Evolutionary conservation across 2,113 vertebrate genomes (phyloP).

Genomic region (Lasiurus cinereus): DNA sequence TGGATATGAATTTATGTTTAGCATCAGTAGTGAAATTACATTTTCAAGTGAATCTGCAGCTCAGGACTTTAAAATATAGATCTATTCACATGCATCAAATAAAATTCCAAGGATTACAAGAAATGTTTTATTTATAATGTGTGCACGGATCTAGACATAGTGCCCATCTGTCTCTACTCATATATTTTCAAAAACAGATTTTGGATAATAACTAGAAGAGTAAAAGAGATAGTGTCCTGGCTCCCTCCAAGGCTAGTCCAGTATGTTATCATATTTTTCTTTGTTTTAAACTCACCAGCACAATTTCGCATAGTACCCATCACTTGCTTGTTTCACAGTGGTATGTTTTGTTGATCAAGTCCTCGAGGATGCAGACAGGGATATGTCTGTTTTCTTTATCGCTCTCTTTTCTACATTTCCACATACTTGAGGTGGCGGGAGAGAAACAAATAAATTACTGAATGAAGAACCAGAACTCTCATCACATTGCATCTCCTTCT

Average conservation of each 20-base stretch:
- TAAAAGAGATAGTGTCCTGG: slow-evolving; percentile 14
- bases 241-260: background rate
- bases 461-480: background rate
- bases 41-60: slow-evolving; percentile 72
- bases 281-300: slow-evolving; percentile 38
- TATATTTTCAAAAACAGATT: slow-evolving; percentile 71
- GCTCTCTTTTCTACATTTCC: background rate
- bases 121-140: slow-evolving; percentile 83
- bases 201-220: slow-evolving; percentile 41
- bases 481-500: background rate
- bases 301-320: background rate
- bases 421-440: background rate
- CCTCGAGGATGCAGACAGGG: background rate
- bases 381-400: background rate
- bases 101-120: slow-evolving; percentile 71
- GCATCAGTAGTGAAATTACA: slow-evolving; percentile 74
- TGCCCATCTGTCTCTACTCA: slow-evolving; percentile 75
- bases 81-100: slow-evolving; percentile 73
- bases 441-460: background rate
- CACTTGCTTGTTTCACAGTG: background rate
- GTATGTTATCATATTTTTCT: slow-evolving; percentile 32
- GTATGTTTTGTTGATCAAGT: background rate
- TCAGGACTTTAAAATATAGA: slow-evolving; percentile 68
- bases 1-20: slow-evolving; percentile 69
- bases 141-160: slow-evolving; percentile 63